phyloP scores from a whole-genome alignment of 2,888 invertebrate species.

The Machimus rusticus region DNA sequence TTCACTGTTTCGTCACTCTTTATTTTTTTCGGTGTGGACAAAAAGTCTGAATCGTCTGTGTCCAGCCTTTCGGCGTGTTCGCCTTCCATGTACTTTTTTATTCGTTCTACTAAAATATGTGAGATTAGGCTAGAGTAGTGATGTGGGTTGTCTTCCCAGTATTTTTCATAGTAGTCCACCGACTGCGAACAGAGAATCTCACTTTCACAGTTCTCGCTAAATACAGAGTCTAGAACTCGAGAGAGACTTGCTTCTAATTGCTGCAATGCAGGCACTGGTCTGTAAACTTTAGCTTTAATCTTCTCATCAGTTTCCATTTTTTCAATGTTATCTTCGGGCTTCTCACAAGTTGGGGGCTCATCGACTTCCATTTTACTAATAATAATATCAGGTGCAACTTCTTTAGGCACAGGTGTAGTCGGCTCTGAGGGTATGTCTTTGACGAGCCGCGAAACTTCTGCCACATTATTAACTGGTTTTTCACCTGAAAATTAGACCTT shows the following conservation, averaged over 20 bases:
- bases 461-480: conserved; percentile 52
- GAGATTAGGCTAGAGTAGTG: conserved; percentile 67
- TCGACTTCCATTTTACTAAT: conserved; percentile 67
- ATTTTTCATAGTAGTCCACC: conserved; percentile 67
- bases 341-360: conserved; percentile 61
- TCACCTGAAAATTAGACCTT: conserved; percentile 45
- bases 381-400: background rate
- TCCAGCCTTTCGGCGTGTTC: conserved; percentile 68
- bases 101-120: conserved; percentile 73
- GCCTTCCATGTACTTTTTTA: conserved; percentile 68
- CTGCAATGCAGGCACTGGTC: conserved; percentile 57
- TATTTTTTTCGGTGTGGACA: conserved; percentile 64
- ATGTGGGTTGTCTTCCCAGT: conserved; percentile 59
- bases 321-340: conserved; percentile 59
- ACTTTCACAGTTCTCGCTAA: conserved; percentile 70
- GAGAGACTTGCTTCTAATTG: conserved; percentile 68
- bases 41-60: conserved; percentile 63
- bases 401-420: conserved; percentile 1
- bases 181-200: conserved; percentile 68
- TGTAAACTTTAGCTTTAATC: conserved; percentile 31
- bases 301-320: conserved; percentile 71
- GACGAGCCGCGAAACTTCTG: conserved; percentile 58
- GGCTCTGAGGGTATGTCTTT: conserved; percentile 49
- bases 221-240: conserved; percentile 76
- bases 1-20: conserved; percentile 60